Percentiles rank a stretch among this genome's conserved stretches.
Evolutionary conservation across 2,113 vertebrate species (phyloP).

Genomic region (Cervus canadensis): DNA sequence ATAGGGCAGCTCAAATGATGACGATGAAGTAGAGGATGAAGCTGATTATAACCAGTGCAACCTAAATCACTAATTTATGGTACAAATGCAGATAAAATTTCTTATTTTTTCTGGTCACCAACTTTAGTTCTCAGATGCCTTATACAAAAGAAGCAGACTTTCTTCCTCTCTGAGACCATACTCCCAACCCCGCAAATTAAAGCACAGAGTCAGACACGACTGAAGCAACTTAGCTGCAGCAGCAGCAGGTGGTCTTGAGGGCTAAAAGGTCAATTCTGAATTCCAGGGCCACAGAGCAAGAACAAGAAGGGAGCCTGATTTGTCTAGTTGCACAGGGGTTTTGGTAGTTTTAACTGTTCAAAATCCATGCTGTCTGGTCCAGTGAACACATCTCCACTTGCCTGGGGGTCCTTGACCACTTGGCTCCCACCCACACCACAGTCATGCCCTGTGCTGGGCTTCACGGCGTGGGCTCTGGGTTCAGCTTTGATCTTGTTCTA

Average conservation of each 20-base stretch:
- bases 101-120: background rate
- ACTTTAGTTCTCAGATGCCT: background rate
- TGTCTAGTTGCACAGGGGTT: background rate
- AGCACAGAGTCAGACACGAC: rapidly evolving
- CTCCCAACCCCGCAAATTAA: background rate
- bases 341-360: background rate
- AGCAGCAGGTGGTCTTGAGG: background rate
- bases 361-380: background rate
- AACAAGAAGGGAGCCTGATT: background rate
- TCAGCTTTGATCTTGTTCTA: background rate
- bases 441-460: background rate
- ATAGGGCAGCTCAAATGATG: background rate
- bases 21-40: background rate
- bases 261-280: background rate
- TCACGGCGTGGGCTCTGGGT: background rate
- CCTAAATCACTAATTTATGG: background rate
- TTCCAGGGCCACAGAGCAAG: background rate
- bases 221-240: background rate
- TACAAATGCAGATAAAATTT: background rate
- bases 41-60: background rate
- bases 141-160: background rate
- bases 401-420: background rate
- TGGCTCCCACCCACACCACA: background rate
- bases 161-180: background rate
- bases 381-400: background rate